Conservation (phyloP, 2,888 invertebrate species). For the Acanthacorydalis orientalis region DNA sequence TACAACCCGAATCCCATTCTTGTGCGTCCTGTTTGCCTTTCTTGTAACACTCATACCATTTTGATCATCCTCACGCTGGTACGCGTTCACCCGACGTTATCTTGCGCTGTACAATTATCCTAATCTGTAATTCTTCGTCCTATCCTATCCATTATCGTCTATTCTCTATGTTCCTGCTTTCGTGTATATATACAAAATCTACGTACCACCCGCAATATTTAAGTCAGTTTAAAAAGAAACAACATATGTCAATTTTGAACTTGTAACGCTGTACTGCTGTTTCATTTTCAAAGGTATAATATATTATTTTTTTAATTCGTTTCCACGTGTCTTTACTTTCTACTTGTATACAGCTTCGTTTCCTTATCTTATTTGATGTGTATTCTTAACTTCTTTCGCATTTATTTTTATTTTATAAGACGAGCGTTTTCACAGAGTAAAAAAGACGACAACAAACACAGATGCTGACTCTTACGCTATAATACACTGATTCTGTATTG, state of each 20-base stretch:
- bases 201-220: conserved; percentile 14
- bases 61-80: no score
- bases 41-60: no score
- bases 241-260: no score
- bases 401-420: conserved; percentile 7
- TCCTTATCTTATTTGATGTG: conserved; percentile 5
- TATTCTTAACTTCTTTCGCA: conserved; percentile 1
- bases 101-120: conserved; percentile 7
- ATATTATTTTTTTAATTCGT: no score
- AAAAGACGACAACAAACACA: conserved; percentile 4
- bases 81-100: not conserved
- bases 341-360: conserved; percentile 4
- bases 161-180: conserved; percentile 11
- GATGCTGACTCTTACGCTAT: conserved; percentile 7
- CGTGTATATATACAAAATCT: conserved; percentile 15
- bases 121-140: conserved; percentile 8
- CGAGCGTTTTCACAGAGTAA: conserved; percentile 4
- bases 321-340: no score
- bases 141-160: conserved; percentile 7
- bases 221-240: no score
- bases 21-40: no score
- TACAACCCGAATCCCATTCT: no score
- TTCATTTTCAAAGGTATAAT: no score
- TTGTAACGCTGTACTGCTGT: no score
- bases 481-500: conserved; percentile 12